These are phyloP conservation scores for Hippocampus abdominalis DNA, from an alignment of 2,113 vertebrate genomes.

Conservation along the genomic window DNA sequence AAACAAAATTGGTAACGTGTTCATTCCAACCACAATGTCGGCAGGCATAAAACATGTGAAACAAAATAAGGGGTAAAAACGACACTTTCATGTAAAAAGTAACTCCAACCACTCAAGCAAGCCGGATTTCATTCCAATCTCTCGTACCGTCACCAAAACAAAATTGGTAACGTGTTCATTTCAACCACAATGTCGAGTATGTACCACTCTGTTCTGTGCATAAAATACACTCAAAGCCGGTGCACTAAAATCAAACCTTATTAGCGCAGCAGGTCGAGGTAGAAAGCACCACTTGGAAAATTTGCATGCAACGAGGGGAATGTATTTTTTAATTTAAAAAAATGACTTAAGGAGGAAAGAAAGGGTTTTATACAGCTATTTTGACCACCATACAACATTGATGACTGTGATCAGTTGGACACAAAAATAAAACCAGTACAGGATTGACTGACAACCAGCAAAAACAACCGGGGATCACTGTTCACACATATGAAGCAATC, in stretches of 20 bases:
- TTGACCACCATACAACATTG: neutral
- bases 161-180: neutral
- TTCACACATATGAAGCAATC: neutral
- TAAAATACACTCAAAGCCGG: neutral
- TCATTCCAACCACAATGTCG: too few species aligned
- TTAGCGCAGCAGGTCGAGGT: conserved; percentile 42
- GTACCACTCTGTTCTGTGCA: neutral
- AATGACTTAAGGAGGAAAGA: neutral
- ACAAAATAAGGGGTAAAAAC: conserved; percentile 12
- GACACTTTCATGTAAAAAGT: conserved; percentile 21
- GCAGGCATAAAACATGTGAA: conserved; percentile 21
- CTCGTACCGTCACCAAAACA: neutral
- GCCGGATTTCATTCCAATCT: neutral
- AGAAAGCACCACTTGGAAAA: conserved; percentile 25
- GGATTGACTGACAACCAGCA: conserved; percentile 3
- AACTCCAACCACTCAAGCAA: conserved; percentile 22
- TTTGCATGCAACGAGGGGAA: too few species aligned
- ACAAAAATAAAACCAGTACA: neutral
- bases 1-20: neutral
- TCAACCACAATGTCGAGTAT: neutral
- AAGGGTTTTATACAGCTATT: neutral
- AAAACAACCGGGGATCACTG: neutral
- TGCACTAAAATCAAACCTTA: neutral
- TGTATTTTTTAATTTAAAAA: too few species aligned
- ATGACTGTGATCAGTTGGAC: neutral